Conservation (phyloP, 2,113 vertebrate genomes). For the Boleophthalmus pectinirostris region DNA sequence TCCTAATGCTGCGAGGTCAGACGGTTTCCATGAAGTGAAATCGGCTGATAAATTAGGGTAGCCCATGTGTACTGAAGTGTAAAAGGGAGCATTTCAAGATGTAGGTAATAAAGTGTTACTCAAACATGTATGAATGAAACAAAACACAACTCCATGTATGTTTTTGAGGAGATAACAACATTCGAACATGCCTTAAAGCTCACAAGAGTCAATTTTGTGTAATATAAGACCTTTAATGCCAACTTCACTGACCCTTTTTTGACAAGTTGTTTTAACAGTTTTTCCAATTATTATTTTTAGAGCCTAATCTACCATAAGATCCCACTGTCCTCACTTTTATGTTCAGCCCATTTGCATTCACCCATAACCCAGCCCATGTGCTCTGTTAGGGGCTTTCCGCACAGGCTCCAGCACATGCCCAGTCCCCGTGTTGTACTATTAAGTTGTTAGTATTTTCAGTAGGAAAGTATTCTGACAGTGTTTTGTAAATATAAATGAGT, state of each 20-base stretch:
- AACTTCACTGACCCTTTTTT: background rate
- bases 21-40: too few species aligned
- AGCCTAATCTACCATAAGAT: constrained; percentile 45
- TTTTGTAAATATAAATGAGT: background rate
- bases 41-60: too few species aligned
- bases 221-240: too few species aligned
- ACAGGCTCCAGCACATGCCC: background rate
- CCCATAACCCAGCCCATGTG: constrained; percentile 33
- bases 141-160: too few species aligned
- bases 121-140: too few species aligned
- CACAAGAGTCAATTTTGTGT: too few species aligned
- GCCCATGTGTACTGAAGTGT: too few species aligned
- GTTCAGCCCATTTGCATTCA: constrained; percentile 8
- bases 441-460: background rate
- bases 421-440: background rate
- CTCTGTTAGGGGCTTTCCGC: constrained; percentile 10
- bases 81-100: too few species aligned
- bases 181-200: too few species aligned
- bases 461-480: background rate
- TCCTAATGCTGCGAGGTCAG: too few species aligned
- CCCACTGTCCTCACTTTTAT: constrained; percentile 38
- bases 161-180: too few species aligned
- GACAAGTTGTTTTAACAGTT: background rate
- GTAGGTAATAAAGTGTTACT: too few species aligned
- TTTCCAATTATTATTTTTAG: constrained; percentile 8